phyloP scores from a whole-genome alignment of 2,888 invertebrate genomes.

The Sepiola atlantica region DNA sequence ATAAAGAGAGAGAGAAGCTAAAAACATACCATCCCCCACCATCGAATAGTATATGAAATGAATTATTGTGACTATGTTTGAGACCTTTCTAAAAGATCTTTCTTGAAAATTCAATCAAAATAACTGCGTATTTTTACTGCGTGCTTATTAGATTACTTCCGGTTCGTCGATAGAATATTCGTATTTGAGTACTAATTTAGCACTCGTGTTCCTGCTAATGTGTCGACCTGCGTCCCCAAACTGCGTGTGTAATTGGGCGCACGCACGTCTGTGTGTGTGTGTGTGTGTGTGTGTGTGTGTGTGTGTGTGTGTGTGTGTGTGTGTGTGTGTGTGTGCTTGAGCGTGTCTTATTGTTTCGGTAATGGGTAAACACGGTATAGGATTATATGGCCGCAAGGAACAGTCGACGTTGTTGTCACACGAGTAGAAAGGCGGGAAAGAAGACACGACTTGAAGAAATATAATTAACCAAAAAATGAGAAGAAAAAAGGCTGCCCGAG shows the following conservation, averaged over 20 bases:
- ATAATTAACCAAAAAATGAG: background rate
- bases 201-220: background rate
- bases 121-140: background rate
- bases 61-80: background rate
- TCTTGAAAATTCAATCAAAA: slow-evolving; percentile 15
- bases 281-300: too few species aligned
- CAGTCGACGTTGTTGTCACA: background rate
- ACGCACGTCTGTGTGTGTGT: background rate
- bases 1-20: background rate
- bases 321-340: too few species aligned
- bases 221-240: too few species aligned
- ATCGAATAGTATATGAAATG: background rate
- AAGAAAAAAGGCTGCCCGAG: background rate
- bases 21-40: too few species aligned
- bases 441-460: background rate
- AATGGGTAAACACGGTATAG: background rate
- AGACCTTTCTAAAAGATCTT: too few species aligned
- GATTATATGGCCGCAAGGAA: background rate
- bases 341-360: background rate
- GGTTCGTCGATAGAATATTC: background rate
- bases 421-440: background rate
- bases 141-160: too few species aligned
- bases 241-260: background rate
- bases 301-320: too few species aligned
- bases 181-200: background rate